Evolutionary conservation across 2,113 vertebrate species (phyloP).

Genomic region (Carlito syrichta): DNA sequence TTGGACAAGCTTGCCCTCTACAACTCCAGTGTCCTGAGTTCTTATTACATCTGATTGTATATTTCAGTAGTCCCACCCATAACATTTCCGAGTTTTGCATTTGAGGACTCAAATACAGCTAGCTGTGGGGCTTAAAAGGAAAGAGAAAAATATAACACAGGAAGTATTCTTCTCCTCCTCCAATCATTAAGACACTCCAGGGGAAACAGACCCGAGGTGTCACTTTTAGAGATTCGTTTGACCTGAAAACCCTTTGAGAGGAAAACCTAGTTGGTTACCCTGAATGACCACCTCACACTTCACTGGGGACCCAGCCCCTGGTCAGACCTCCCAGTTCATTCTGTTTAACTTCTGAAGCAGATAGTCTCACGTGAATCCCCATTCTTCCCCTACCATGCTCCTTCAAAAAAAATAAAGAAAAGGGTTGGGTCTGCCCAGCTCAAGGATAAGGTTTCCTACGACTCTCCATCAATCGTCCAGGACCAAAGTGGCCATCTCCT

Average conservation of each 20-base stretch:
- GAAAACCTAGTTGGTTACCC: conserved; percentile 32
- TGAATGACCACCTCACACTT: not conserved
- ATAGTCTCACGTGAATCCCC: not conserved
- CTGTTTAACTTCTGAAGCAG: not conserved
- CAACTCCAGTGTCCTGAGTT: not conserved
- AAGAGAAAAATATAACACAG: conserved; percentile 66
- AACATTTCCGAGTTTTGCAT: not conserved
- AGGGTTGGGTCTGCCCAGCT: not conserved
- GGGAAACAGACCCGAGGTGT: conserved; percentile 26
- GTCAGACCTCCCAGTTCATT: not conserved
- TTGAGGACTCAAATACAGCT: not conserved
- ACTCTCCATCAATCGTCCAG: not conserved
- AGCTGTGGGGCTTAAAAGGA: not conserved
- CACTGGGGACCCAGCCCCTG: not conserved
- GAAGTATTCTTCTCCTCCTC: conserved; percentile 67
- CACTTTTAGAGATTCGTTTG: conserved; percentile 48
- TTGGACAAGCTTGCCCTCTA: not conserved
- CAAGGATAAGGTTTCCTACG: not conserved
- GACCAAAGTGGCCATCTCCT: not conserved
- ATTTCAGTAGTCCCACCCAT: not conserved
- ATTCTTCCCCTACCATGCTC: not conserved
- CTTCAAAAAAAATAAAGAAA: not conserved
- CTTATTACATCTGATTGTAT: not conserved
- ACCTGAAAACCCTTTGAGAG: conserved; percentile 30
- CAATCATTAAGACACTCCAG: conserved; percentile 53